Evolutionary conservation across 1,140 invertebrate species (phyloP).

Genomic region (Papilio glaucus): DNA sequence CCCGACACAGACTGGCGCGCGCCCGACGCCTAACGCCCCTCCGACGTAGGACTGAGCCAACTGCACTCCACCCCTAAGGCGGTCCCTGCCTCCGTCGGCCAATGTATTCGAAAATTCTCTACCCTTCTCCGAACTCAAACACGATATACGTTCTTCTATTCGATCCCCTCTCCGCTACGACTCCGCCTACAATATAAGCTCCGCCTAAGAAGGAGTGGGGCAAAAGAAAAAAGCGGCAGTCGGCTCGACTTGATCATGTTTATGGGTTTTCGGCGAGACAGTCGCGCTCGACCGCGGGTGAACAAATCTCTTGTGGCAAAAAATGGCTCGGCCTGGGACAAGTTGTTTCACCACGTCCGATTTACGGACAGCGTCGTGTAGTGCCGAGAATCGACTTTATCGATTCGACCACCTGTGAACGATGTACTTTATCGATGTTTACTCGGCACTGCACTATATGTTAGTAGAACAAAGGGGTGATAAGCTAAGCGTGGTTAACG

Average conservation of each 20-base stretch:
- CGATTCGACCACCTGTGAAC: conserved; percentile 47
- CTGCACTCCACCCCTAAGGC: conserved; percentile 60
- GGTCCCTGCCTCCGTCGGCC: conserved; percentile 47
- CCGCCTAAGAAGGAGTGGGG: conserved; percentile 60
- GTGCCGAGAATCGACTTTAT: conserved; percentile 58
- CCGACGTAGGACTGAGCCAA: conserved; percentile 71
- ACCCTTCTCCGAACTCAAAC: conserved; percentile 62
- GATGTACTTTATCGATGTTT: conserved; percentile 27
- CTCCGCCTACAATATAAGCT: conserved; percentile 48
- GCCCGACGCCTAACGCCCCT: conserved; percentile 63
- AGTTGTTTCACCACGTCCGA: conserved; percentile 79
- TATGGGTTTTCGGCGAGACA: conserved; percentile 79
- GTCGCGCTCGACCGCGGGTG: conserved; percentile 67
- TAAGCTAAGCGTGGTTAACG: conserved; percentile 11
- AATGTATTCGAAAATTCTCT: conserved; percentile 60
- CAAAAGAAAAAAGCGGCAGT: conserved; percentile 72
- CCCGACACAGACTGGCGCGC: conserved; percentile 76
- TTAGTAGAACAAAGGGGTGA: conserved; percentile 20
- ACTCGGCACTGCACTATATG: conserved; percentile 23
- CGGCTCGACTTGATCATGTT: conserved; percentile 74
- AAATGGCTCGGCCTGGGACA: conserved; percentile 73
- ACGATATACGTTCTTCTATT: conserved; percentile 52
- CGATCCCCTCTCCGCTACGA: conserved; percentile 60
- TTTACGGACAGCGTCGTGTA: conserved; percentile 64
- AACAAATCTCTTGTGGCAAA: conserved; percentile 81